Base-by-base conservation (phyloP, 2,113 vertebrate species). In the Ammospiza nelsoni region DNA sequence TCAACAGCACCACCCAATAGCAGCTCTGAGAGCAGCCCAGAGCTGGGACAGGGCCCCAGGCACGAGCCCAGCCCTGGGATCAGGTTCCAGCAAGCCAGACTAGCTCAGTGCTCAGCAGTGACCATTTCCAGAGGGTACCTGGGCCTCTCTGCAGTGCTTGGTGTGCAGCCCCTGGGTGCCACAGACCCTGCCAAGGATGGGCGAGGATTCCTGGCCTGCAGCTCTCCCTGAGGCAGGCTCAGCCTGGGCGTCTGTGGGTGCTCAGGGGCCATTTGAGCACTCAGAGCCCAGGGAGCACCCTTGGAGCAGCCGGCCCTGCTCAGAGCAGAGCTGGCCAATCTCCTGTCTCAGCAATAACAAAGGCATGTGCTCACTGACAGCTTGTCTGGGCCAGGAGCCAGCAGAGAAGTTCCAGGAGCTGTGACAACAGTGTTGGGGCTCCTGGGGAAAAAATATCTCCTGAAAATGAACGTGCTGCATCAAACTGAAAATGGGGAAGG, bases 381-480 rank as follows among this genome's bases (percentile, higher is more conserved):
- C 31, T 89, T 67, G 82, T 74, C 92, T 57, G 31, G 94, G 94
- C 79, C 92, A 67, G 33, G 79, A 0, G 83, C 92, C 92, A 94
- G 89, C 24, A 22, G 44, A 54, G 58, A 29, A 66, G 21, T 35
- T 75, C 62, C 22, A 92, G 92, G 89, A 92, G 24, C 55, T 1
- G 49, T 80, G 92, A 80, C 77, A n/a, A 17, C 24, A 75, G 62
- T 77, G 43, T 61, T 93, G 75, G 85, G 87, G 68, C 63, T 86
- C 65, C 67, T 94, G 46, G 52, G 86, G 76, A 48, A 68, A 92
- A 84, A 73, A 76, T 71, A 71, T 37, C 78, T 85, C 54, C 84
- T 94, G 84, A 15, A 96, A 94, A 85, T 65, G 84, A 93, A 66
- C 41, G 41, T 35, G 43, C 69, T 41, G 4, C 4, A 49, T 63